These are phyloP conservation scores for Hydropsyche betteni DNA, from an alignment of 2,888 invertebrate genomes.

Conservation along the genomic window DNA sequence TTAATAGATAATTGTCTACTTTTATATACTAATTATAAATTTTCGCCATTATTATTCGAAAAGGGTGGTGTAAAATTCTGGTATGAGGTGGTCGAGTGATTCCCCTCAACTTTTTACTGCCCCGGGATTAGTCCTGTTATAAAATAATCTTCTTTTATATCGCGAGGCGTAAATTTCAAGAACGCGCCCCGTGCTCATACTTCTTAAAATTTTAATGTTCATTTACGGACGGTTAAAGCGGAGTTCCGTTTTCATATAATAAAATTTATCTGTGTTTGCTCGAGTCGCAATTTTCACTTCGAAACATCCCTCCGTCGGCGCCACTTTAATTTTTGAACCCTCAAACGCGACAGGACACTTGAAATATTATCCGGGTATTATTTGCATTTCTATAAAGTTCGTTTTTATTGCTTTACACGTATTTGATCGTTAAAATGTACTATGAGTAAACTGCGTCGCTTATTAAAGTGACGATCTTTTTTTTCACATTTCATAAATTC, in stretches of 20 bases:
- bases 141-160: constrained; percentile 48
- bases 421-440: too few species aligned
- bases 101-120: constrained; percentile 39
- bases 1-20: not conserved
- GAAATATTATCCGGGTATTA: too few species aligned
- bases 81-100: too few species aligned
- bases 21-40: not conserved
- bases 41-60: too few species aligned
- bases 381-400: too few species aligned
- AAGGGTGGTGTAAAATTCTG: too few species aligned
- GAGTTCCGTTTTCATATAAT: constrained; percentile 47
- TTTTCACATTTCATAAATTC: too few species aligned
- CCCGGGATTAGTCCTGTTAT: constrained; percentile 47
- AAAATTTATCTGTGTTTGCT: constrained; percentile 47
- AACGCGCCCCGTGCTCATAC: constrained; percentile 35
- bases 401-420: too few species aligned
- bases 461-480: too few species aligned
- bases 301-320: not conserved
- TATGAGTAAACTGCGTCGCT: too few species aligned
- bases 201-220: constrained; percentile 49
- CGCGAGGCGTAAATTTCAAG: constrained; percentile 40
- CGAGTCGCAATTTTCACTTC: constrained; percentile 4
- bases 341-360: not conserved
- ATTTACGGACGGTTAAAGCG: constrained; percentile 50
- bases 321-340: constrained; percentile 17